Base-by-base conservation (phyloP, 1,140 invertebrate genomes). In the Carcinoscorpius rotundicauda region DNA sequence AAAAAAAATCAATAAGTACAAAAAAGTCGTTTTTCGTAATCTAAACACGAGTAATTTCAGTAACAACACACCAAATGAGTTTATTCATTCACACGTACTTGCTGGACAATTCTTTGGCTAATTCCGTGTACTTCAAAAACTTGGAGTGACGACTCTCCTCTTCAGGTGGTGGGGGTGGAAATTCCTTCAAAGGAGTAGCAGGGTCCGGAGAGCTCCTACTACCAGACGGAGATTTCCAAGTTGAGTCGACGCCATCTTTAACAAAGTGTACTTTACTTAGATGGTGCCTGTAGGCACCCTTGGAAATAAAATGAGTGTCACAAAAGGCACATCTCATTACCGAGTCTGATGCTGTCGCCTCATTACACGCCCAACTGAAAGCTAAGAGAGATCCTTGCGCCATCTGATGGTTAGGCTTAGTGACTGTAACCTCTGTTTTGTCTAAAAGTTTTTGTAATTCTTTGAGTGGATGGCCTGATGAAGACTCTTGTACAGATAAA, bases 221-320 rank as follows among this genome's bases (percentile, higher is more conserved):
- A 57, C 56, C 56, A 10, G n/a, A 29, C 4, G 56, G 11, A 11
- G 6, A n/a, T 10, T 50, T 51, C 60, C 60, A 51, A n/a, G 49
- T 29, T 4, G 60, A 64, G n/a, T 61, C 55, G 58, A 57, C 85
- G 9, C 88, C 89, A 71, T 95, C 92, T 76, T 95, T 96, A 50
- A 95, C 89, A 73, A 96, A 92, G 78, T 97, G 93, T 86, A 95
- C 93, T 75, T 97, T 95, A 60, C 91, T 93, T 65, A 97, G 78
- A 73, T 97, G 94, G 77, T 96, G 93, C 71, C 94, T 84, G 78
- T 96, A 97, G 3, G 93, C 93, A 51, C 93, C 93, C 78, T 96
- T 97, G 4, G 93, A 95, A 63, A 93, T 90, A 75, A 97, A 96
- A 5, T 91, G 89, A 48, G 92, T 93, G 78, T 96, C 93, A 81